Evolutionary conservation across 1,140 invertebrate species (phyloP), one percentile per base, ranked within the genome.

Genomic region (Bombus cullumanus): DNA sequence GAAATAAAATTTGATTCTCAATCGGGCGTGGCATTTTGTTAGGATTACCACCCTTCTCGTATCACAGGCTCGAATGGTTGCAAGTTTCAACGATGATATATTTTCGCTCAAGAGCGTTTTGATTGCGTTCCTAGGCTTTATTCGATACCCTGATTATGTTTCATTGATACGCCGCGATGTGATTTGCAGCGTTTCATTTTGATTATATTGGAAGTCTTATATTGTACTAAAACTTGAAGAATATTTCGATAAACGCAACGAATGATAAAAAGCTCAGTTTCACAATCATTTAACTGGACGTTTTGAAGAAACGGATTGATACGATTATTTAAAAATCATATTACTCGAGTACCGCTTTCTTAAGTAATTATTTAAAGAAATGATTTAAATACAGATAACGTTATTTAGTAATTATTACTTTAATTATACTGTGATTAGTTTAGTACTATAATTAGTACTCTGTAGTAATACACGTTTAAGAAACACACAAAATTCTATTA

Each of bases 11-110:
- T 78, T 78, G 43, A 78, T 78, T 83, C 18, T 39, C 62, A 12
- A 78, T 78, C 66, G 62, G 1, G 28, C 0, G n/a, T 69, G 34
- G 25, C 13, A 10, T n/a, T 77, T 77, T 41, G n/a, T 41, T 22
- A 4, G 81, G 81, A 83, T 83, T 83, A 76, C 41, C 8, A 25
- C 34, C 43, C 74, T n/a, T 39, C 39, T 13, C 28, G 34, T 57
- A 25, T 83, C 5, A 13, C 34, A 22, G n/a, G 22, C 3, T 53
- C n/a, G n/a, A 13, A 34, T 13, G 10, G 1, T 71, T 53, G 47
- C 9, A n/a, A 34, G 68, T 39, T 28, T 69, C 68, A n/a, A 28
- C 25, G 37, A 37, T 28, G 22, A 28, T 28, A 28, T n/a, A 2
- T 72, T 72, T 28, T 39, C 3, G 13, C 6, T 43, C 39, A 39